Evolutionary conservation across 2,888 invertebrate species (phyloP).

Genomic region (Aphelenchoides bicaudatus): DNA sequence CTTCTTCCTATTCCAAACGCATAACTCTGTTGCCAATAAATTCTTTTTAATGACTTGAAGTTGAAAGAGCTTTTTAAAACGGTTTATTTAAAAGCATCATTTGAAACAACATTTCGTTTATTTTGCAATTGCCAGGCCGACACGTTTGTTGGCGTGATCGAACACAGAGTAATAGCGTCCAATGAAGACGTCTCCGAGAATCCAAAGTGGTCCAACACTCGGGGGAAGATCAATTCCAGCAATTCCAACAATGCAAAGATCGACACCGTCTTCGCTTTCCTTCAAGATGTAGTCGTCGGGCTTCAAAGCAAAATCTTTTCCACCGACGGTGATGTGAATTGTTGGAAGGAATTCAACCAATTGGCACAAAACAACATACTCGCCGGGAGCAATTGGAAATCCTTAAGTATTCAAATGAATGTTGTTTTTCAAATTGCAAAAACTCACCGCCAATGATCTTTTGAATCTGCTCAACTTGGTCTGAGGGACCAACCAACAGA

Average conservation of each 20-base stretch:
- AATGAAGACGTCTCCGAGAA: slow-evolving; percentile 92
- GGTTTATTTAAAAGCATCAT: too few relatives aligned
- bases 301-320: slow-evolving; percentile 73
- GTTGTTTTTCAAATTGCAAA: too few relatives aligned
- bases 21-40: too few relatives aligned
- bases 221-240: slow-evolving; percentile 91
- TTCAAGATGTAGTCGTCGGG: slow-evolving; percentile 78
- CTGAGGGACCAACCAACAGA: slow-evolving; percentile 82
- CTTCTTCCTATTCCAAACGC: too few relatives aligned
- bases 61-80: too few relatives aligned
- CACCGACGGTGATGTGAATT: slow-evolving; percentile 75
- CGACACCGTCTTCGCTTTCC: slow-evolving; percentile 76
- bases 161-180: slow-evolving; percentile 53
- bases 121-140: slow-evolving; percentile 48
- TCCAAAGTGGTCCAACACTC: slow-evolving; percentile 84
- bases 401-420: too few relatives aligned
- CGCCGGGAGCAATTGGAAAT: too few relatives aligned
- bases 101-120: too few relatives aligned
- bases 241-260: slow-evolving; percentile 88
- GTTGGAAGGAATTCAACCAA: slow-evolving; percentile 75
- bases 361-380: slow-evolving; percentile 73
- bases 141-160: slow-evolving; percentile 44
- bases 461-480: slow-evolving; percentile 73
- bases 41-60: too few relatives aligned
- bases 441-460: slow-evolving; percentile 66